Evolutionary conservation across 1,140 invertebrate genomes (phyloP).

Genomic region (Phortica variegata): DNA sequence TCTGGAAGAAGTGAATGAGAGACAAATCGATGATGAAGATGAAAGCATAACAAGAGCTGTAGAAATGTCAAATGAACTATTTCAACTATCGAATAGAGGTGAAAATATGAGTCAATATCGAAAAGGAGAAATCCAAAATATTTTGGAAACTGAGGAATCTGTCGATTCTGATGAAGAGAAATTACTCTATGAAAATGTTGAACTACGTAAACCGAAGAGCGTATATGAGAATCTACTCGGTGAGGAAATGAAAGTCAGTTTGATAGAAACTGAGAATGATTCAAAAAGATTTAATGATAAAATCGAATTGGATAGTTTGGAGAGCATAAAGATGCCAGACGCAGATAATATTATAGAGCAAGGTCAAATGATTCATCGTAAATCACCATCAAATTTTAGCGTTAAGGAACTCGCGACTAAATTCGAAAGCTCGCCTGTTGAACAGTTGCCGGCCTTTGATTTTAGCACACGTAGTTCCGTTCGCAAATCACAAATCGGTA

Average conservation of each 20-base stretch:
- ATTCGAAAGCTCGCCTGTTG: slow-evolving; percentile 61
- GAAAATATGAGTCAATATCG: slow-evolving; percentile 9
- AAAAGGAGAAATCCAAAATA: slow-evolving; percentile 6
- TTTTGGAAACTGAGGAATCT: slow-evolving; percentile 1
- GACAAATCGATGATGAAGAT: slow-evolving; percentile 42
- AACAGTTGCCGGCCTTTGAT: slow-evolving; percentile 49
- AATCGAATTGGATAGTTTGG: slow-evolving; percentile 47
- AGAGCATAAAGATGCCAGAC: slow-evolving; percentile 45
- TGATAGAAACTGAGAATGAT: slow-evolving; percentile 10
- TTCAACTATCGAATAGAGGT: slow-evolving; percentile 33
- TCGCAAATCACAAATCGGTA: slow-evolving; percentile 21
- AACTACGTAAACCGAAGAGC: slow-evolving; percentile 55
- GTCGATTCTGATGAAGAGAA: slow-evolving; percentile 10
- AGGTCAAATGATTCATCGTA: slow-evolving; percentile 22
- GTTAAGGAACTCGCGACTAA: slow-evolving; percentile 62
- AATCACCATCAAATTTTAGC: slow-evolving; percentile 56
- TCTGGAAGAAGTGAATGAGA: slow-evolving; percentile 28
- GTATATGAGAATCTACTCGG: slow-evolving; percentile 60
- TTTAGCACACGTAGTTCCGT: slow-evolving; percentile 23
- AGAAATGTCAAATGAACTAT: slow-evolving; percentile 40
- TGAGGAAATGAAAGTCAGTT: slow-evolving; percentile 44
- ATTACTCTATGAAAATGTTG: slow-evolving; percentile 53
- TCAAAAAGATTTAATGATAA: slow-evolving; percentile 23
- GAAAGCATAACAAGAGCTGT: slow-evolving; percentile 38
- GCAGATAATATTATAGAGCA: slow-evolving; percentile 10